Evolutionary conservation across 2,113 vertebrate species (phyloP).

Genomic region (human): GRCh38 chr9:105909501-105910000

Average conservation of each 20-base stretch:
- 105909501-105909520: neutral
- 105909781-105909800: constrained; percentile 42
- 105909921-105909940: neutral
- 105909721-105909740: constrained; percentile 35
- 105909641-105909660: constrained; percentile 55
- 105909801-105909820: neutral
- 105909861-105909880: neutral
- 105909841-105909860: neutral
- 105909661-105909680: constrained; percentile 69
- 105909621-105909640: neutral
- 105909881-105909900: constrained; percentile 28
- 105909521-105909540: neutral
- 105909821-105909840: constrained; percentile 27
- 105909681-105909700: constrained; percentile 50
- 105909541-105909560: neutral
- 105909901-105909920: constrained; percentile 27
- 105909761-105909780: neutral
- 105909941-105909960: neutral
- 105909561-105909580: constrained; percentile 51
- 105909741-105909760: constrained; percentile 39
- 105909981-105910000: neutral
- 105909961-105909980: neutral
- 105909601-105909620: neutral
- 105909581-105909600: constrained; percentile 31
- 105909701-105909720: constrained; percentile 52